A percentile compares a stretch with the other conserved stretches of the same genome.
Conservation (phyloP, 1,140 invertebrate genomes). For the Radopholus similis region DNA sequence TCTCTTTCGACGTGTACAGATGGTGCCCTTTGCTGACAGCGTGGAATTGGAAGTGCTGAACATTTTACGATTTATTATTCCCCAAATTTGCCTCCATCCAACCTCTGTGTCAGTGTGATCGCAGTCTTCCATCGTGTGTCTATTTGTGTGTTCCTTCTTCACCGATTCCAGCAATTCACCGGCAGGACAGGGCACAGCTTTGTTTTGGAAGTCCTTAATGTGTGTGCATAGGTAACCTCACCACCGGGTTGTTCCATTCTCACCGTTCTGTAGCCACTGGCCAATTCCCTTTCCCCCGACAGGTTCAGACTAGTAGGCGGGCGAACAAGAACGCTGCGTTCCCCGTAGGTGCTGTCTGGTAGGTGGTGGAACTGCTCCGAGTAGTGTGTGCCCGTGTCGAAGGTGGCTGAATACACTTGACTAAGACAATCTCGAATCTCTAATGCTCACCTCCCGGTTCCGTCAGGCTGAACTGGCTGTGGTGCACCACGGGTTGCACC, state of each 20-base stretch:
- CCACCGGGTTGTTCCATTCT: not conserved
- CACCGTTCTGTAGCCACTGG: constrained; percentile 4
- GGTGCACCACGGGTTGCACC: not conserved
- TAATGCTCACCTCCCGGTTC: not conserved
- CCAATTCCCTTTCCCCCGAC: not conserved
- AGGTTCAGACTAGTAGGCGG: constrained; percentile 5
- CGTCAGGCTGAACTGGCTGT: not conserved
- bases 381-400: constrained; percentile 4
- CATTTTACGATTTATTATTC: not conserved
- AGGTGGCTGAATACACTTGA: not conserved
- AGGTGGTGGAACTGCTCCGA: constrained; percentile 1
- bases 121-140: not conserved
- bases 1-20: constrained; percentile 7
- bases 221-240: not conserved
- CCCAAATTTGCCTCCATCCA: not conserved
- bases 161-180: constrained; percentile 31
- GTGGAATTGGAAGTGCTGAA: constrained; percentile 17
- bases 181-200: constrained; percentile 1
- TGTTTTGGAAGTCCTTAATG: not conserved
- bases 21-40: constrained; percentile 11
- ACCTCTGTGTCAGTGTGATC: constrained; percentile 3
- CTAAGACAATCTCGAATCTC: not conserved
- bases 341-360: not conserved
- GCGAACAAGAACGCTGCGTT: not conserved
- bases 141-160: constrained; percentile 15